Evolutionary conservation across 2,888 invertebrate species (phyloP), one percentile per base, ranked within the genome.

Genomic region (Linnaemya tessellans): DNA sequence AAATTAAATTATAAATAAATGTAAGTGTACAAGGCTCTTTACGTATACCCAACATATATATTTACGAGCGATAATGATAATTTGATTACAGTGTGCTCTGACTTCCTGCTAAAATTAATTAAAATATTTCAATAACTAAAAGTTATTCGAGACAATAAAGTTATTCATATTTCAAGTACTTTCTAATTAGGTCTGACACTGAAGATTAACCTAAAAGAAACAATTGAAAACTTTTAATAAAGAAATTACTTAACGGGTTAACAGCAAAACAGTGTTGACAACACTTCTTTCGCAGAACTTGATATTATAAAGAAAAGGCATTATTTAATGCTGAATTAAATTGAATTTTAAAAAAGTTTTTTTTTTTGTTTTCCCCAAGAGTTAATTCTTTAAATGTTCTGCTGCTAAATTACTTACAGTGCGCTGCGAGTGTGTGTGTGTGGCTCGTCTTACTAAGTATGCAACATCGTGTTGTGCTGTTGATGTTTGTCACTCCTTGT

Each of bases 401-500:
- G 38, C 18, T 2, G 30, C 30, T 46, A 30, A 54, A 71, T 73
- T 73, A 80, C 73, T 80, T 73, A 80, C 79, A 64, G 15, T 62
- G 15, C 3, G 30, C 30, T 30, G 30, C 35, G 2, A 20, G 18
- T n/a, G 22, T 18, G n/a, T 30, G n/a, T 49, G 15, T 38, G n/a
- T 49, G 15, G 22, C 20, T 30, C 22, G 11, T 67, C n/a, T 38
- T 49, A 41, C n/a, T 30, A 9, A 41, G 13, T 51, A 49, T 67
- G 20, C 35, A 51, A 60, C 78, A 60, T 68, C 49, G 38, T 78
- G 10, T 38, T 9, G 25, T 60, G 30, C 60, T 13, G 46, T 58
- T 56, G 20, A n/a, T 73, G 25, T 30, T 30, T 73, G 80, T 56
- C 80, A 49, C 58, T 80, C 56, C 70, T 74, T 84, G 49, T 49